Evolutionary conservation across 1,140 invertebrate genomes (phyloP).

Genomic region (Anadara kagoshimensis): DNA sequence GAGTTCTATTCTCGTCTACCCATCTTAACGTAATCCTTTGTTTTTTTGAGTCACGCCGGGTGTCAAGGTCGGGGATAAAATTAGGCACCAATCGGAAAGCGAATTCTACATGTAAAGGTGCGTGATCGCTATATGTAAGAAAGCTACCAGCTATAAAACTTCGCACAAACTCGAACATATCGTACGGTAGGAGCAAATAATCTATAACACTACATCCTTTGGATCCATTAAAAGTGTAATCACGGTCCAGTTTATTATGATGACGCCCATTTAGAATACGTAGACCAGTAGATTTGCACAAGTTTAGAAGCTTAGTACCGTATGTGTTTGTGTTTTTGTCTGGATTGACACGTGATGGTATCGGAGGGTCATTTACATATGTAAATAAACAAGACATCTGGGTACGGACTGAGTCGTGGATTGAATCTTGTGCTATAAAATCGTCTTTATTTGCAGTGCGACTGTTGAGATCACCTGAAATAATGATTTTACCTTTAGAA

Average conservation of each 20-base stretch:
- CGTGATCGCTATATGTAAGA: constrained; percentile 21
- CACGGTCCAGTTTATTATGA: background rate
- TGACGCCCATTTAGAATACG: constrained; percentile 23
- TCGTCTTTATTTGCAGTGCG: constrained; percentile 5
- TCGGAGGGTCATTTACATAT: background rate
- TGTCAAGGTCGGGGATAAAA: too few species aligned
- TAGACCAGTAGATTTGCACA: constrained; percentile 4
- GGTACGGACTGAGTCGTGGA: constrained; percentile 2
- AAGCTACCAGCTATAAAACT: constrained; percentile 23
- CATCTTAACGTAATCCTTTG: too few species aligned
- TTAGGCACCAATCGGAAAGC: too few species aligned
- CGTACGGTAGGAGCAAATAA: constrained; percentile 3
- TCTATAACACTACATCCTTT: constrained; percentile 24
- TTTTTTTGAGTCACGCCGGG: too few species aligned
- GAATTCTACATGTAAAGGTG: constrained; percentile 12
- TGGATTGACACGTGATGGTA: constrained; percentile 3
- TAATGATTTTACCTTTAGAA: too few species aligned
- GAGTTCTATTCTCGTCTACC: too few species aligned
- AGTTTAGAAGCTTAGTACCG: constrained; percentile 6
- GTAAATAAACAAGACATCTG: constrained; percentile 8
- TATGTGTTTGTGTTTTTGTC: constrained; percentile 4
- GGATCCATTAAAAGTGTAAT: constrained; percentile 16
- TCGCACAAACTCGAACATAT: background rate
- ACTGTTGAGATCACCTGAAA: constrained; percentile 21
- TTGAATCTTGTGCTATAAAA: constrained; percentile 8